Evolutionary conservation across 2,113 vertebrate genomes (phyloP), one percentile per base, ranked within the genome.

Genomic region (Hippocampus mohnikei): DNA sequence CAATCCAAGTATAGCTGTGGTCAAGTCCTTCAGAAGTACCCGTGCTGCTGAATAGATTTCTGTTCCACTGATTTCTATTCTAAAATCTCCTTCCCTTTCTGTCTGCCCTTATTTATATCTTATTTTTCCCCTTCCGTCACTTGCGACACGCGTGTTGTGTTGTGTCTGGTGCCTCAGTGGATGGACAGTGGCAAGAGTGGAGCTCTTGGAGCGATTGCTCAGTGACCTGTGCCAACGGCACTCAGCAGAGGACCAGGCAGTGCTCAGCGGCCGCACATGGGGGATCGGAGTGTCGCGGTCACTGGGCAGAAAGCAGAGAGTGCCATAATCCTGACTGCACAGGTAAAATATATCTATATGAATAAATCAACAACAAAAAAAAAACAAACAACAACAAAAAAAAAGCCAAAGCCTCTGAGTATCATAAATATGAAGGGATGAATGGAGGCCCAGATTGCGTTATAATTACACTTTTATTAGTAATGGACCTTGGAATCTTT

Each of bases 151-250:
- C 67, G 81, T 82, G 80, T 87, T 78, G 80, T 85, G 81, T 87
- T 87, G 80, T 85, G 82, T 87, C 82, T 89, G 87, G 69, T 81
- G 82, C 77, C 80, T 69, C 92, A 99, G 97, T 99, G 79, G 97
- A 99, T 44, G 97, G 97, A 67, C 96, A 98, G 90, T 99, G 97
- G 97, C 96, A 98, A 81, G 97, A 99, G 87, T 99, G 97, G 97
- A 98, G 95, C 78, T 85, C 94, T 0, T 99, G 97, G 97, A 98
- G 95, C 81, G 95, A 96, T 85, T 99, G 97, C 85, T 98, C 97
- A 0, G 97, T 98, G 90, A 98, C 96, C 7, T 99, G 97, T 86
- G 95, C 96, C 56, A 99, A 99, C 9, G 97, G 97, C 79, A 99
- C 97, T 5, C 97, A 99, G 90, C 97, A 99, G 91, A 92, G 97